A percentile compares a stretch with the other conserved stretches of the same genome.
These are phyloP conservation scores for Pteromalus puparum DNA, from an alignment of 1,140 invertebrate genomes.

Conservation along the genomic window DNA sequence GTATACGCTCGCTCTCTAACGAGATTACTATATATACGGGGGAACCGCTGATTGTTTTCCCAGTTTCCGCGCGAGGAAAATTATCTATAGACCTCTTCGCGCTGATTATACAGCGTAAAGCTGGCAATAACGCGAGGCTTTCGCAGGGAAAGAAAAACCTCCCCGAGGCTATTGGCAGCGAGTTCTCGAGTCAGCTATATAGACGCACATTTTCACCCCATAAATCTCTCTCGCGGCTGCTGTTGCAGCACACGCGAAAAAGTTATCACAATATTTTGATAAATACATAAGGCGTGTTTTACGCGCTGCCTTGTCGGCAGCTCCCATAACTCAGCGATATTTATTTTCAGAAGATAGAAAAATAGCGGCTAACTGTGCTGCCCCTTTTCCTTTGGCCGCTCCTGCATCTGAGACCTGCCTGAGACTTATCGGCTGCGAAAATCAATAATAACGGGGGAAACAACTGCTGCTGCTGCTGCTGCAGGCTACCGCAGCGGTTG, in stretches of 20 bases:
- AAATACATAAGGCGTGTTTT: slow-evolving; percentile 72
- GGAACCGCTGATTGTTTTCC: background rate
- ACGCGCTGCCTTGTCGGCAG: slow-evolving; percentile 60
- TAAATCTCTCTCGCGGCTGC: slow-evolving; percentile 31
- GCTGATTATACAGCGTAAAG: background rate
- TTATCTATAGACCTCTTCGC: no score
- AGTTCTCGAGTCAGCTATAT: background rate
- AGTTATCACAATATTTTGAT: slow-evolving; percentile 74
- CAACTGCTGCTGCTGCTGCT: background rate
- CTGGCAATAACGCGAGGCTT: no score
- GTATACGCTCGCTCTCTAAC: background rate
- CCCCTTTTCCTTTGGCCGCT: background rate
- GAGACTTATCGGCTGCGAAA: slow-evolving; percentile 60
- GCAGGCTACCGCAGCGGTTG: no score
- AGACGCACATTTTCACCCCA: background rate
- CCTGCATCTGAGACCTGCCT: slow-evolving; percentile 60
- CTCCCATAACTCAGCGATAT: slow-evolving; percentile 69
- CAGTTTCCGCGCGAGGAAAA: background rate
- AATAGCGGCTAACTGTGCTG: slow-evolving; percentile 66
- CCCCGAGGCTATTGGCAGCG: background rate
- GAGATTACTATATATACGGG: slow-evolving; percentile 15
- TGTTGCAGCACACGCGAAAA: slow-evolving; percentile 34
- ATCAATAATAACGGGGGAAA: slow-evolving; percentile 57
- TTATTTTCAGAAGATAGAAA: slow-evolving; percentile 71
- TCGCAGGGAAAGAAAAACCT: background rate